Conservation (phyloP, 2,888 invertebrate species). For the Thelaira solivaga region DNA sequence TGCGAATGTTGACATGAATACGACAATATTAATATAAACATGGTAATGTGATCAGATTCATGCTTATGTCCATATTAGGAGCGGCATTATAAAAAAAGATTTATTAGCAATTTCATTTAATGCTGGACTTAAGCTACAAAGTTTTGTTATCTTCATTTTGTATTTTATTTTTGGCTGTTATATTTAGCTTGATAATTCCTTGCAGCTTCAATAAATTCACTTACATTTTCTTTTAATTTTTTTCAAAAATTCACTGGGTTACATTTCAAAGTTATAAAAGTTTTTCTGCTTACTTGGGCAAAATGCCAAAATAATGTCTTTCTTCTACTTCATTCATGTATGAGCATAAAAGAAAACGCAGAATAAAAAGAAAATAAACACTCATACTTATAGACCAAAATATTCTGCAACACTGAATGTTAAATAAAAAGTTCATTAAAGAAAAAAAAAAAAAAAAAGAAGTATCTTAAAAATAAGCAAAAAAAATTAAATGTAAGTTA, state of each 20-base stretch:
- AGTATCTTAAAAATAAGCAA: not conserved
- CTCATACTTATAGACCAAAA: slow-evolving; percentile 7
- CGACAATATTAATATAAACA: too few species aligned
- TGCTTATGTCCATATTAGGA: too few species aligned
- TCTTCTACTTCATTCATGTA: slow-evolving; percentile 50
- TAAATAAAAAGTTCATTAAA: slow-evolving; percentile 61
- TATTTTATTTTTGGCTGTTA: too few species aligned
- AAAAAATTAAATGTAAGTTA: slow-evolving; percentile 56
- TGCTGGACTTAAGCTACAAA: too few species aligned
- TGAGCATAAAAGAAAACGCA: slow-evolving; percentile 6
- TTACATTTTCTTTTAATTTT: not conserved
- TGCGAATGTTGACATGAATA: too few species aligned
- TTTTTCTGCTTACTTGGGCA: slow-evolving; percentile 62
- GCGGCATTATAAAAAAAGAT: too few species aligned
- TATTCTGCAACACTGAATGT: slow-evolving; percentile 34
- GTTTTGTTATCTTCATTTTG: too few species aligned
- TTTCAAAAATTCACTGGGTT: slow-evolving; percentile 19
- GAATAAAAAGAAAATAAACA: not conserved
- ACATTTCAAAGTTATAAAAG: slow-evolving; percentile 12
- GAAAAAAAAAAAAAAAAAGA: slow-evolving; percentile 20
- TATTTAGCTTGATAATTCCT: too few species aligned
- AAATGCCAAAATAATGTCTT: slow-evolving; percentile 61
- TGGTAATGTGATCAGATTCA: too few species aligned
- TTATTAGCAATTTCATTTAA: too few species aligned
- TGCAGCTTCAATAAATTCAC: too few species aligned